Evolutionary conservation across 2,888 invertebrate genomes (phyloP).

Genomic region (Platyscelio sp.): DNA sequence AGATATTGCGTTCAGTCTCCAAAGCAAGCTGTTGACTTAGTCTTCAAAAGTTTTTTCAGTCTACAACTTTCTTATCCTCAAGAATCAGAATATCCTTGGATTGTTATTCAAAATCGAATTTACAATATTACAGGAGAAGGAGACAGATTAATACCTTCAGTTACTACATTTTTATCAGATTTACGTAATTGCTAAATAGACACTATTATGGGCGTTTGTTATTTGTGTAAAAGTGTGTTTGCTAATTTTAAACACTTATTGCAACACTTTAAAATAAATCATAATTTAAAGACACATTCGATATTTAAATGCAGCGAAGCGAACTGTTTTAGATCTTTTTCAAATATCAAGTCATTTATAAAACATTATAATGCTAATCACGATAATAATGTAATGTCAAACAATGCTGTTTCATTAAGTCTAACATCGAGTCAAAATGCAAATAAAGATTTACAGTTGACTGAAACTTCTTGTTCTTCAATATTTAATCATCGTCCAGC

Average conservation of each 20-base stretch:
- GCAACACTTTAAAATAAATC: neutral
- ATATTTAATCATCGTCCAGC: too few species aligned
- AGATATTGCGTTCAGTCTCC: slow-evolving; percentile 25
- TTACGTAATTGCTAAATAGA: neutral
- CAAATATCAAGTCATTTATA: slow-evolving; percentile 6
- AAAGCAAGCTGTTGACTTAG: slow-evolving; percentile 39
- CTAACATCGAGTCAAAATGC: too few species aligned
- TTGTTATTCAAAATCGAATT: too few species aligned
- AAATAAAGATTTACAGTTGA: too few species aligned
- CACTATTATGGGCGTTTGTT: neutral
- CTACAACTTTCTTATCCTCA: slow-evolving; percentile 44
- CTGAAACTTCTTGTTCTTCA: too few species aligned
- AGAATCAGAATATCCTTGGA: slow-evolving; percentile 47
- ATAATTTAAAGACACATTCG: neutral
- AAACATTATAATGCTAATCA: too few species aligned
- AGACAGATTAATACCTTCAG: too few species aligned
- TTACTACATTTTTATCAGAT: neutral
- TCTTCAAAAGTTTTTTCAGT: slow-evolving; percentile 61
- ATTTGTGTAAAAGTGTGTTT: neutral
- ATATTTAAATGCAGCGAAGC: slow-evolving; percentile 4
- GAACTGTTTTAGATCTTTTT: neutral
- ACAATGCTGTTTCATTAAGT: too few species aligned
- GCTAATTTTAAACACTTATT: neutral
- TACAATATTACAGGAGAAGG: too few species aligned
- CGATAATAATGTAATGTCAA: too few species aligned